A percentile compares a stretch with the other conserved stretches of the same genome.
Conservation (phyloP, 2,113 vertebrate genomes). For the Atlantisia rogersi region DNA sequence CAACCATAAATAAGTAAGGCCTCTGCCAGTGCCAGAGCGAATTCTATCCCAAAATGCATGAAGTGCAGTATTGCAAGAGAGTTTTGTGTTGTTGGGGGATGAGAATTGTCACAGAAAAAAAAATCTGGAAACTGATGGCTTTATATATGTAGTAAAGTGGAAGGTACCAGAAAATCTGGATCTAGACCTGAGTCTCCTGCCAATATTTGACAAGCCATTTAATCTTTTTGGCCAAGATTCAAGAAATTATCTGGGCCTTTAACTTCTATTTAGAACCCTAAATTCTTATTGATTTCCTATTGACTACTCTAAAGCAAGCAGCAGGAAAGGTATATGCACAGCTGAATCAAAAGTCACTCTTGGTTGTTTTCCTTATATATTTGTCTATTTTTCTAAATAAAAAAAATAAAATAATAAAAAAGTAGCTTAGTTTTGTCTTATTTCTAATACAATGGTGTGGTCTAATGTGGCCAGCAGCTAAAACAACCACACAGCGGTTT, state of each 20-base stretch:
- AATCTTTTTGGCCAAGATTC: constrained; percentile 25
- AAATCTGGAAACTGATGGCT: neutral
- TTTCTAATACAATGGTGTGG: neutral
- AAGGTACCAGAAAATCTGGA: neutral
- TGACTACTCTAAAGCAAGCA: constrained; percentile 27
- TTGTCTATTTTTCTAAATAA: neutral
- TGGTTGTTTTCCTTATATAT: neutral
- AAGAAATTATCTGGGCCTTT: constrained; percentile 52
- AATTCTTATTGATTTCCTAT: constrained; percentile 49
- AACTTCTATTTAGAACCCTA: constrained; percentile 26
- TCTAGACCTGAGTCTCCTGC: neutral
- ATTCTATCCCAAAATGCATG: neutral
- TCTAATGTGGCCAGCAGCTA: too few species aligned
- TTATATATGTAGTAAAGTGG: neutral
- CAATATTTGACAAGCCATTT: constrained; percentile 32
- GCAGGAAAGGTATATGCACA: neutral
- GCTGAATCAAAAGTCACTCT: neutral
- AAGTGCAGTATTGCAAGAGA: neutral
- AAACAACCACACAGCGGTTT: too few species aligned
- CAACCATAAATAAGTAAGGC: neutral
- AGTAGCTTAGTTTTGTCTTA: accelerated
- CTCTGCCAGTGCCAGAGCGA: neutral
- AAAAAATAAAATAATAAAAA: neutral
- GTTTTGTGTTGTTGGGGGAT: neutral
- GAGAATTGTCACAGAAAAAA: neutral